Evolutionary conservation across 1,140 invertebrate species (phyloP).

Genomic region (Drosophila varians): DNA sequence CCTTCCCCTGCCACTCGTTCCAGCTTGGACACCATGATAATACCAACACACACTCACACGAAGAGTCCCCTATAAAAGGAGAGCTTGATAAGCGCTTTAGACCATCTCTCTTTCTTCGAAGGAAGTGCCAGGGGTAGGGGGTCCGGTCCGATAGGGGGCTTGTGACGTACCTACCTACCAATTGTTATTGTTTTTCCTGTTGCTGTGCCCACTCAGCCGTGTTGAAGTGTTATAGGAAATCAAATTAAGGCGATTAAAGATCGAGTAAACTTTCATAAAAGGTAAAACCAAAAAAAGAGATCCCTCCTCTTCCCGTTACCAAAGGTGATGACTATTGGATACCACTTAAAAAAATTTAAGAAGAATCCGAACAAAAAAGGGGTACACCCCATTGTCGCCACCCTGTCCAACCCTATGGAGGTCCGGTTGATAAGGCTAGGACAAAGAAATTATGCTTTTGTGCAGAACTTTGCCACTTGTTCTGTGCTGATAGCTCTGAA

Average conservation of each 20-base stretch:
- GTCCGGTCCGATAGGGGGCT: background rate
- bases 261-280: conserved; percentile 10
- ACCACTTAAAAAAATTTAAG: no score
- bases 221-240: conserved; percentile 72
- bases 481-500: conserved; percentile 44
- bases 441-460: conserved; percentile 45
- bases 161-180: conserved; percentile 37
- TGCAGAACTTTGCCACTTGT: conserved; percentile 39
- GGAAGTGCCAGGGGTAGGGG: conserved; percentile 4
- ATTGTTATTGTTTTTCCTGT: conserved; percentile 35
- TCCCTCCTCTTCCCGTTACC: background rate
- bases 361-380: background rate
- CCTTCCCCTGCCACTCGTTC: conserved; percentile 17
- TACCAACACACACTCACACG: conserved; percentile 42
- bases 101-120: conserved; percentile 21
- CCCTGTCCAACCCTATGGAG: no score
- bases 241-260: conserved; percentile 69
- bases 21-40: conserved; percentile 56
- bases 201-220: conserved; percentile 38
- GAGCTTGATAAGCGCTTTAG: conserved; percentile 69
- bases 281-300: background rate
- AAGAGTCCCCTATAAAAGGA: conserved; percentile 51
- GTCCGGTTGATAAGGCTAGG: conserved; percentile 21
- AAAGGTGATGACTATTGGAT: conserved; percentile 5
- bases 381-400: no score